phyloP scores from a whole-genome alignment of 2,888 invertebrate species.

The Apotomis turbidana region DNA sequence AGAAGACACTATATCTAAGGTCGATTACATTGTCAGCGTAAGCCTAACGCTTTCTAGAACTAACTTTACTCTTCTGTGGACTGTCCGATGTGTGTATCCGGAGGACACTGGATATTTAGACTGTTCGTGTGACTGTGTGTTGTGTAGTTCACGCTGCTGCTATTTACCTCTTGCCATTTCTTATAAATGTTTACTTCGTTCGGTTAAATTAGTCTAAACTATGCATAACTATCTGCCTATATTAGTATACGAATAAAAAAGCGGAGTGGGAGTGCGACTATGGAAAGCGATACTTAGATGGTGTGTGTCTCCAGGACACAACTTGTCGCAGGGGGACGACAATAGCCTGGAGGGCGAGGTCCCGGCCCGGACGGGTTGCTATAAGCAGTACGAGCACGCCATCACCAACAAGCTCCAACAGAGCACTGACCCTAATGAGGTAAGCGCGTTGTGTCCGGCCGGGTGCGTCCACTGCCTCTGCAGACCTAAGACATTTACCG shows the following conservation, averaged over 20 bases:
- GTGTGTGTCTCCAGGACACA: conserved; percentile 90
- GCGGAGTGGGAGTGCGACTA: conserved; percentile 51
- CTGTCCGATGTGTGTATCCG: conserved; percentile 79
- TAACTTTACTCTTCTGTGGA: conserved; percentile 73
- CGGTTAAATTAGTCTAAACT: conserved; percentile 41
- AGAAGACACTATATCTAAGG: conserved; percentile 81
- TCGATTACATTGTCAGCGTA: conserved; percentile 82
- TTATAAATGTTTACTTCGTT: conserved; percentile 62
- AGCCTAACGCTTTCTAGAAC: conserved; percentile 82
- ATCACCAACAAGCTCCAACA: conserved; percentile 72
- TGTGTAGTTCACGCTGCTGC: conserved; percentile 78
- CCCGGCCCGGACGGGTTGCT: conserved; percentile 90
- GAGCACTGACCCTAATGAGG: conserved; percentile 71
- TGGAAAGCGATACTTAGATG: conserved; percentile 76
- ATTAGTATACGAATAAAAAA: conserved; percentile 42
- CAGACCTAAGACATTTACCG: background rate
- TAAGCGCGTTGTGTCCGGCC: conserved; percentile 53
- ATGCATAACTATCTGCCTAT: conserved; percentile 37
- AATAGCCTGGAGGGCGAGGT: conserved; percentile 92
- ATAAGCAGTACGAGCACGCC: conserved; percentile 90
- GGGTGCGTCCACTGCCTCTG: conserved; percentile 59
- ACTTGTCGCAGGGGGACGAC: conserved; percentile 94
- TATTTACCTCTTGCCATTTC: conserved; percentile 62
- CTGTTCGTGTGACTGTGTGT: conserved; percentile 80
- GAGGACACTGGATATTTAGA: conserved; percentile 78